phyloP scores from a whole-genome alignment of 2,113 vertebrate genomes.

The Cheilinus undulatus region DNA sequence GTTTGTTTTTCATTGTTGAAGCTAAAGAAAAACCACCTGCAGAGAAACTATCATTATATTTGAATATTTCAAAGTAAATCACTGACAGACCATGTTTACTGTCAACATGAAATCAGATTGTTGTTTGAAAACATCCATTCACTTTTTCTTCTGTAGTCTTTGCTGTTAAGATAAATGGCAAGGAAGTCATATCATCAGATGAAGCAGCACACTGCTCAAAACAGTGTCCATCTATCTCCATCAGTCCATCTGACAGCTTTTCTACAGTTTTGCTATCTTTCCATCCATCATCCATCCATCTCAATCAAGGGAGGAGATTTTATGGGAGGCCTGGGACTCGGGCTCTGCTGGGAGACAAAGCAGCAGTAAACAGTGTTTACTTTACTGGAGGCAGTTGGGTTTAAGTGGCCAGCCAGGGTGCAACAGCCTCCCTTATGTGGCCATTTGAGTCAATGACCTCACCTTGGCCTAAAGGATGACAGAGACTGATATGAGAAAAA shows the following conservation, averaged over 20 bases:
- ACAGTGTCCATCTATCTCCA: conserved; percentile 8
- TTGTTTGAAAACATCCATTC: neutral
- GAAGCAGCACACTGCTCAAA: neutral
- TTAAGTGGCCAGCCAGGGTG: conserved; percentile 53
- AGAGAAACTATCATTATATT: neutral
- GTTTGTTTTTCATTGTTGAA: neutral
- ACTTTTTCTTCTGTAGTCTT: conserved; percentile 1
- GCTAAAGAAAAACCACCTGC: conserved; percentile 1
- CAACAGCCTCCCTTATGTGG: conserved; percentile 51
- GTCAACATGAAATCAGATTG: conserved; percentile 15
- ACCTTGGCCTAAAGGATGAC: conserved; percentile 32
- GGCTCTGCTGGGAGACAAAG: conserved; percentile 30
- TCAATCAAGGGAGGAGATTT: conserved; percentile 30
- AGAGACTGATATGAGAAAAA: conserved; percentile 27
- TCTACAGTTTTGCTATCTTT: conserved; percentile 6
- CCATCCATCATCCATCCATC: conserved; percentile 15
- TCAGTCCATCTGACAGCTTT: conserved; percentile 3
- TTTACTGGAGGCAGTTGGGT: conserved; percentile 53
- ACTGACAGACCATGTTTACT: neutral
- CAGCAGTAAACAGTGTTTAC: conserved; percentile 66
- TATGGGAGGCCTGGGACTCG: conserved; percentile 25
- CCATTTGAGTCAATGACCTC: conserved; percentile 53
- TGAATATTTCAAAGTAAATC: conserved; percentile 1
- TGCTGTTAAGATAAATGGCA: conserved; percentile 17
- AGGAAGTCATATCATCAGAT: conserved; percentile 10